Conservation (phyloP, 2,888 invertebrate species). For the Scrobipalpa costella region DNA sequence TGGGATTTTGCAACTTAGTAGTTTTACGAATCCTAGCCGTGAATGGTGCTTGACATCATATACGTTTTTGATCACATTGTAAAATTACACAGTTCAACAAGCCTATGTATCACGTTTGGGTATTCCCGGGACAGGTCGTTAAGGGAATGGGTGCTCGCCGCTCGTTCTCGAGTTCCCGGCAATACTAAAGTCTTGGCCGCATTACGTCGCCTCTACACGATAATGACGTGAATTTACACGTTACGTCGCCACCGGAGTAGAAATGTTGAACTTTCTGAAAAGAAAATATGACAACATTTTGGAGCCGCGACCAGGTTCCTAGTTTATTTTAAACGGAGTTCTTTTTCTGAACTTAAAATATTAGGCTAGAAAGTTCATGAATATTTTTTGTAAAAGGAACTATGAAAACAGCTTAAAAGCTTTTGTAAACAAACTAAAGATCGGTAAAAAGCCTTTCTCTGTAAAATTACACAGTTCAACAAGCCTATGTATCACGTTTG, state of each 20-base stretch:
- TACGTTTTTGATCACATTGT: not conserved
- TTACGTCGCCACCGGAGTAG: constrained; percentile 24
- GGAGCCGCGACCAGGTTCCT: not conserved
- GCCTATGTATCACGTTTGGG: constrained; percentile 39
- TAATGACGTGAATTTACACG: constrained; percentile 31
- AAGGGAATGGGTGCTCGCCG: constrained; percentile 37
- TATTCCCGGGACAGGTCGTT: constrained; percentile 43
- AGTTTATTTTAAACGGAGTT: too few species aligned
- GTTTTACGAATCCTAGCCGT: too few species aligned
- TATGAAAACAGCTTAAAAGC: too few species aligned
- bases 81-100: not conserved
- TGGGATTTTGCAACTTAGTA: too few species aligned
- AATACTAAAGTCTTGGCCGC: constrained; percentile 27
- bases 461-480: not conserved
- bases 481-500: constrained; percentile 38
- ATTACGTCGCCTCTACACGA: constrained; percentile 30
- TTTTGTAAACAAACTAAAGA: too few species aligned
- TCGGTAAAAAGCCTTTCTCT: too few species aligned
- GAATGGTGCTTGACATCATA: too few species aligned
- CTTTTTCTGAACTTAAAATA: too few species aligned
- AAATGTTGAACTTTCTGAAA: constrained; percentile 19
- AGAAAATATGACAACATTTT: too few species aligned
- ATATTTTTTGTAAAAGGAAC: too few species aligned
- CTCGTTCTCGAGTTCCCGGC: constrained; percentile 24
- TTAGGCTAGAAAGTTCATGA: too few species aligned